These are phyloP conservation scores for Eira barbara DNA, from an alignment of 2,113 vertebrate species.

Conservation along the genomic window DNA sequence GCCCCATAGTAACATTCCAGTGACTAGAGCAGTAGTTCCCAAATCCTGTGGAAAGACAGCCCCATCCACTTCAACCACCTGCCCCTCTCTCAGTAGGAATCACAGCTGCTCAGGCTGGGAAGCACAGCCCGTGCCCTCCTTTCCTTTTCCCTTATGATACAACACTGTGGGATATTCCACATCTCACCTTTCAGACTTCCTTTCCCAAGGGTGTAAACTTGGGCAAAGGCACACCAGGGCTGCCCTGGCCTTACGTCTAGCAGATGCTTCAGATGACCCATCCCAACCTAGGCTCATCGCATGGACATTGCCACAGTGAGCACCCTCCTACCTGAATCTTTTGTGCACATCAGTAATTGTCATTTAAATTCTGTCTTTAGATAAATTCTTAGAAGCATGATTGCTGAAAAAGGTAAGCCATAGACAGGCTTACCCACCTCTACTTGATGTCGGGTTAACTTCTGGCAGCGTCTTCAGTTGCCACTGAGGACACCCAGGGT, in stretches of 20 bases:
- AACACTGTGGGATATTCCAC: not conserved
- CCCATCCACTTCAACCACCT: not conserved
- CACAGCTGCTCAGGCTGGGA: not conserved
- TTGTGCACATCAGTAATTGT: not conserved
- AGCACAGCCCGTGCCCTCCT: not conserved
- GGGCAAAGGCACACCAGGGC: not conserved
- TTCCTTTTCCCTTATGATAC: not conserved
- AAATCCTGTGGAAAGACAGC: not conserved
- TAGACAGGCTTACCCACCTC: not conserved
- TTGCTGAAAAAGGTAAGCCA: not conserved
- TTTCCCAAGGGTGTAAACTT: not conserved
- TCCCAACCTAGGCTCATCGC: not conserved
- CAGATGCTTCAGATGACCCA: not conserved
- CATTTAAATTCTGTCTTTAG: not conserved
- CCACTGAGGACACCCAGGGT: not conserved
- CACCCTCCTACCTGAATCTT: not conserved
- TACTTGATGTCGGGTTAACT: not conserved
- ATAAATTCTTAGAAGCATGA: not conserved
- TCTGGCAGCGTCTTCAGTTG: not conserved
- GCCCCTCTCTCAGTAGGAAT: not conserved
- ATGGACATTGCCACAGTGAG: fast-evolving
- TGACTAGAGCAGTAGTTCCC: not conserved
- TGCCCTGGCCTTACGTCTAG: not conserved
- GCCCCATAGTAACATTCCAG: not conserved
- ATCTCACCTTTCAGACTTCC: not conserved